These are phyloP conservation scores for Prunella strophiata DNA, from an alignment of 2,797 vertebrate species.

Conservation along the genomic window DNA sequence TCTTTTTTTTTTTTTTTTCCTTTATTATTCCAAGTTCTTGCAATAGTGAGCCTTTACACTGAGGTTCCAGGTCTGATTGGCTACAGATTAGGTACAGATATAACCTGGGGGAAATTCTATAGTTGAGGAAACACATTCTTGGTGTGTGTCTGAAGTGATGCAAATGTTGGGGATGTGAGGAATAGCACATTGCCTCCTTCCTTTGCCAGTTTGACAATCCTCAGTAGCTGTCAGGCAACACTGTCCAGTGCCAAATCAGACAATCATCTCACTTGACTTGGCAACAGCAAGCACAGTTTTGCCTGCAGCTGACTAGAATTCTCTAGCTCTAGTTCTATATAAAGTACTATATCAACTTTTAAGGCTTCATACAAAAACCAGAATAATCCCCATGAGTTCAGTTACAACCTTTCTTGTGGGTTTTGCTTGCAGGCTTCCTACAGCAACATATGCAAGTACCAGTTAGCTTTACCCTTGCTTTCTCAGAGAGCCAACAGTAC, in stretches of 20 bases:
- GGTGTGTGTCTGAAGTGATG: neutral
- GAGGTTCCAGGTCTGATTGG: neutral
- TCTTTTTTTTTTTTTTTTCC: neutral
- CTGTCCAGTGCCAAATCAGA: neutral
- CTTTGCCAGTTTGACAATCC: neutral
- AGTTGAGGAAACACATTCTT: neutral
- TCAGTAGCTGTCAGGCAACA: accelerated
- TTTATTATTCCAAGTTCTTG: neutral
- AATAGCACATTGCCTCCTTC: neutral
- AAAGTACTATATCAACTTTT: neutral
- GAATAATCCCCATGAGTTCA: neutral
- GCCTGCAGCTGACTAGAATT: neutral
- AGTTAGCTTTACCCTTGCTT: neutral
- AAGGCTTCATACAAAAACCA: neutral
- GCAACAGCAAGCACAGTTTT: neutral
- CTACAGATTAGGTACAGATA: neutral
- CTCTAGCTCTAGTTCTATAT: neutral
- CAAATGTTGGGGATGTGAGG: neutral
- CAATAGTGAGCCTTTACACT: neutral
- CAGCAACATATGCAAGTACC: neutral
- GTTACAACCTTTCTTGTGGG: neutral
- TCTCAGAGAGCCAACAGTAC: neutral
- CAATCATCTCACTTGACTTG: neutral
- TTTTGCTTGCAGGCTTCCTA: neutral
- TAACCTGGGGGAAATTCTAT: neutral